Percentiles rank a stretch among this genome's conserved stretches.
phyloP scores from a whole-genome alignment of 1,140 invertebrate species.

The Battus philenor region DNA sequence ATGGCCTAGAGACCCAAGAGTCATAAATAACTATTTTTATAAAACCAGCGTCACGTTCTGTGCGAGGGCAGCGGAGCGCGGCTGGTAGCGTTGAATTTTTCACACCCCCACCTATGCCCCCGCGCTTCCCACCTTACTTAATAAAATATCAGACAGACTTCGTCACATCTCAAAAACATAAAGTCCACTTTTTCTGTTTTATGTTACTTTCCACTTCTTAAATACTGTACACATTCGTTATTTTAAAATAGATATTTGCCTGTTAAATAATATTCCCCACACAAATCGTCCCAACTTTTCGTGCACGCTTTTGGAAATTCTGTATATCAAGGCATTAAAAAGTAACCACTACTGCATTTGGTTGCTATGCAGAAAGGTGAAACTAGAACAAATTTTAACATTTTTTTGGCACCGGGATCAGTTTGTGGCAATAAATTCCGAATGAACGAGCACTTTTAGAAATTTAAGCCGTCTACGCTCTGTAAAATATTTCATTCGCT shows the following conservation, averaged over 20 bases:
- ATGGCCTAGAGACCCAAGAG: conserved; percentile 11
- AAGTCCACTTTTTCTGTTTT: conserved; percentile 26
- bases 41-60: conserved; percentile 39
- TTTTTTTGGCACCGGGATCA: conserved; percentile 16
- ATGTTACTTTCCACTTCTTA: conserved; percentile 3
- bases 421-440: conserved; percentile 14
- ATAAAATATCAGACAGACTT: conserved; percentile 62
- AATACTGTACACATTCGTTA: neutral
- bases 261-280: too few species aligned
- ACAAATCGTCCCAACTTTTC: too few species aligned
- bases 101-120: conserved; percentile 36
- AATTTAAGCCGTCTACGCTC: conserved; percentile 16
- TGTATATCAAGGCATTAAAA: too few species aligned
- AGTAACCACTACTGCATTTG: too few species aligned
- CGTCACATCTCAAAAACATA: conserved; percentile 56
- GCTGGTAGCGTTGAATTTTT: conserved; percentile 54
- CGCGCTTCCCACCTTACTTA: conserved; percentile 33
- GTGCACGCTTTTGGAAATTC: too few species aligned
- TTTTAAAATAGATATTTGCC: too few species aligned
- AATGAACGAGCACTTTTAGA: conserved; percentile 14
- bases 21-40: conserved; percentile 41
- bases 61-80: conserved; percentile 29
- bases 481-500: conserved; percentile 14
- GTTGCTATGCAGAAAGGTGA: conserved; percentile 11
- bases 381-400: neutral